phyloP scores from a whole-genome alignment of 2,888 invertebrate genomes.

The Marasmarcha lunaedactyla region DNA sequence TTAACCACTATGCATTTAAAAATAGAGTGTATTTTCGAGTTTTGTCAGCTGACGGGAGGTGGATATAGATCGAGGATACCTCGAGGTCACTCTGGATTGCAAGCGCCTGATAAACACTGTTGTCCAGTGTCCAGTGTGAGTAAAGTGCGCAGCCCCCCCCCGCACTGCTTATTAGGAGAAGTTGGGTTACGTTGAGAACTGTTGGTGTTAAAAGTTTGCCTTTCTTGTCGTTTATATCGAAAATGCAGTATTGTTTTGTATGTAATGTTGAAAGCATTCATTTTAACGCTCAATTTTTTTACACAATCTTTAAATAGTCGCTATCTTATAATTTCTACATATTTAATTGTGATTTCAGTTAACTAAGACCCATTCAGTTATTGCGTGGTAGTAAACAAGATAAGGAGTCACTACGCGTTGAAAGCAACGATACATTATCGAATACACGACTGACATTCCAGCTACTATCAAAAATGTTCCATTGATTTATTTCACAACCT shows the following conservation, averaged over 20 bases:
- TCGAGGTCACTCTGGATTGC: conserved; percentile 68
- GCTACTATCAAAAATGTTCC: conserved; percentile 8
- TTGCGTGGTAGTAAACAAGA: conserved; percentile 43
- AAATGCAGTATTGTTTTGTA: too few relatives aligned
- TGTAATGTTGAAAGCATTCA: too few relatives aligned
- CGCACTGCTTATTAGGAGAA: too few relatives aligned
- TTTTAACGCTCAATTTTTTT: too few relatives aligned
- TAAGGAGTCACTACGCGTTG: conserved; percentile 37
- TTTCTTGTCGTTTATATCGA: too few relatives aligned
- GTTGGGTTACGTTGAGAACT: too few relatives aligned
- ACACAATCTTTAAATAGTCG: too few relatives aligned
- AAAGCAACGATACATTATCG: conserved; percentile 31
- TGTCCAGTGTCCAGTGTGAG: conserved; percentile 19
- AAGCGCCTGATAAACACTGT: conserved; percentile 58
- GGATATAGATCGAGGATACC: conserved; percentile 64
- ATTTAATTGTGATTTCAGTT: too few relatives aligned
- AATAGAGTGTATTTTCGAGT: conserved; percentile 31
- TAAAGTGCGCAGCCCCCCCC: conserved; percentile 8
- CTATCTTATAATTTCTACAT: too few relatives aligned
- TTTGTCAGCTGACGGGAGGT: conserved; percentile 23
- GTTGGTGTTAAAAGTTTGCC: too few relatives aligned
- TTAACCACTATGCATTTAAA: conserved; percentile 29
- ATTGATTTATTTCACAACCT: conserved; percentile 1
- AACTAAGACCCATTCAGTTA: conserved; percentile 30
- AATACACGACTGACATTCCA: conserved; percentile 17